Conservation (phyloP, 2,888 invertebrate genomes). For the Metacarcinus magister region DNA sequence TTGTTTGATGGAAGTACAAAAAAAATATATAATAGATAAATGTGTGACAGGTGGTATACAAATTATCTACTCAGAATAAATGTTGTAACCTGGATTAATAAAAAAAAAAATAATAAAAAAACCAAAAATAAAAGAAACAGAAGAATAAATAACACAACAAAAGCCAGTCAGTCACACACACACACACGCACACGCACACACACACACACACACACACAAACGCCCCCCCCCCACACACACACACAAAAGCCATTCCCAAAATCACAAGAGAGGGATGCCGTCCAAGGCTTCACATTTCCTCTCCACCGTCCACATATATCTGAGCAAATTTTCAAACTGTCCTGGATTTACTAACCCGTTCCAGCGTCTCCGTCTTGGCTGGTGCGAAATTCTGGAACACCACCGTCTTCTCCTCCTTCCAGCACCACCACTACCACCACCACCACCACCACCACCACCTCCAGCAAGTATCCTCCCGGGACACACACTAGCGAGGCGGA, state of each 20-base stretch:
- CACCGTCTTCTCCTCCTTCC: neutral
- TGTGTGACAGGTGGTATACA: too few relatives aligned
- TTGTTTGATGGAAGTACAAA: too few relatives aligned
- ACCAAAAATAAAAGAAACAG: neutral
- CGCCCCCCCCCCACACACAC: too few relatives aligned
- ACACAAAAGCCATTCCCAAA: constrained; percentile 29
- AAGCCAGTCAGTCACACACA: neutral
- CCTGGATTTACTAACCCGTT: constrained; percentile 36
- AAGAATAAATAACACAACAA: too few relatives aligned
- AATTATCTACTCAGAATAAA: neutral
- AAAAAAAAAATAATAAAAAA: neutral
- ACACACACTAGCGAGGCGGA: constrained; percentile 11
- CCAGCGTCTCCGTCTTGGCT: neutral
- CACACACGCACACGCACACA: constrained; percentile 13
- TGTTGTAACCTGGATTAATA: neutral
- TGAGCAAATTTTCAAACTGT: constrained; percentile 30
- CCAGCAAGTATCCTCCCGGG: neutral
- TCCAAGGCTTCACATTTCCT: constrained; percentile 38
- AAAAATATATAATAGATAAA: too few relatives aligned
- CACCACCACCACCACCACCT: neutral
- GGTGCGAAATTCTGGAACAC: constrained; percentile 30
- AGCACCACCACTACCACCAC: neutral
- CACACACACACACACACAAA: constrained; percentile 5
- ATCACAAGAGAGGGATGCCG: neutral
- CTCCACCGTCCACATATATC: constrained; percentile 33